phyloP scores from a whole-genome alignment of 2,797 vertebrate species.

The Xiphorhynchus erythropygius region DNA sequence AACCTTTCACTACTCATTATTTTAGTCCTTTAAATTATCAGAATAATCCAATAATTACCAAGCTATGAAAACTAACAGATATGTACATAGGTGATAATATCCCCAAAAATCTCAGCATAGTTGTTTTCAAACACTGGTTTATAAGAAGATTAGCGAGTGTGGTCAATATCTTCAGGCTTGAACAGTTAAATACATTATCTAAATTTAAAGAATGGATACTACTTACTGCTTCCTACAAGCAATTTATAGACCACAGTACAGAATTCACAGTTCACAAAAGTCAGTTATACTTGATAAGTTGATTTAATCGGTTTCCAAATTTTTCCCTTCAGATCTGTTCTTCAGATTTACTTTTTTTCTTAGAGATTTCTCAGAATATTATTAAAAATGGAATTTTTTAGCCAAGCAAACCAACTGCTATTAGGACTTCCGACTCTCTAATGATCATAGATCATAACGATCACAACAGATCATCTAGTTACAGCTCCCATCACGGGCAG shows the following conservation, averaged over 20 bases:
- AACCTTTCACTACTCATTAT: background rate
- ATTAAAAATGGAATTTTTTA: background rate
- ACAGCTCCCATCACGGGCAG: too few species aligned
- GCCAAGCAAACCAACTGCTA: background rate
- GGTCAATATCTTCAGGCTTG: background rate
- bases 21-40: background rate
- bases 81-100: background rate
- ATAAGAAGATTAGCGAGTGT: background rate
- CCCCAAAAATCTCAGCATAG: background rate
- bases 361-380: background rate
- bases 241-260: background rate
- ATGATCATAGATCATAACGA: too few species aligned
- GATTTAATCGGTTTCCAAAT: background rate
- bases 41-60: background rate
- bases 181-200: background rate
- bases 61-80: background rate
- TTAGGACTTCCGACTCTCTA: background rate
- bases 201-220: background rate
- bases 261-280: background rate
- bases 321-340: background rate
- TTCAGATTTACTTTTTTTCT: background rate
- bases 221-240: background rate
- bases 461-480: too few species aligned
- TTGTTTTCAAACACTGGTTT: background rate
- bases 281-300: background rate